Evolutionary conservation across 2,888 invertebrate genomes (phyloP).

Genomic region (Lasioglossum pauxillum): DNA sequence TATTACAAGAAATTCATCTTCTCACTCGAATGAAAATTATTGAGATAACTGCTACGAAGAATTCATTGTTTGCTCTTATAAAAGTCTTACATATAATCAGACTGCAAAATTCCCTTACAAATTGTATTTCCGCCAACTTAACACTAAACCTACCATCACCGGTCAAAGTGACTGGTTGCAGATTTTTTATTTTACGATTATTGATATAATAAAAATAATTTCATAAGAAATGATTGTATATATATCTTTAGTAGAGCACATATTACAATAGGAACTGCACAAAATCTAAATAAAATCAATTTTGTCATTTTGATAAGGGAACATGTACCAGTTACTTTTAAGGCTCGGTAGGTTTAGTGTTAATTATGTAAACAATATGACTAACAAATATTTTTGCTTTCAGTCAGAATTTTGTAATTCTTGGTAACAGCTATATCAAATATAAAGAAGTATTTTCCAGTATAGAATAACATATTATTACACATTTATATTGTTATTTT

Average conservation of each 20-base stretch:
- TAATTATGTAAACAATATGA: background rate
- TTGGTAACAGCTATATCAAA: conserved; percentile 10
- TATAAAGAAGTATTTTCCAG: background rate
- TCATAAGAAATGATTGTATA: too few species aligned
- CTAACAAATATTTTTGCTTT: background rate
- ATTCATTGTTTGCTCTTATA: background rate
- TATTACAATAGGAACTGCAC: too few species aligned
- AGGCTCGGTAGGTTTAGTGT: too few species aligned
- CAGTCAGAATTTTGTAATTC: background rate
- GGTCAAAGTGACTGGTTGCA: too few species aligned
- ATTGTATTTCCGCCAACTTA: background rate
- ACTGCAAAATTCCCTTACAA: conserved; percentile 41
- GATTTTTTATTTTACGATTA: too few species aligned
- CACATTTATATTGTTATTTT: conserved; percentile 13
- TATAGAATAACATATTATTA: conserved; percentile 15
- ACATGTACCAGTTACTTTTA: too few species aligned
- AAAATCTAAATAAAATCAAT: too few species aligned
- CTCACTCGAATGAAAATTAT: conserved; percentile 15
- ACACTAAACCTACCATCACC: background rate
- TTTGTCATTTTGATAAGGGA: too few species aligned
- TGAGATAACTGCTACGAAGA: conserved; percentile 32
- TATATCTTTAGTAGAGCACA: too few species aligned
- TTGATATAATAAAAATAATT: too few species aligned
- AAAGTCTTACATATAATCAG: conserved; percentile 35
- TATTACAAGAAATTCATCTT: conserved; percentile 32